Conservation (phyloP, 2,797 vertebrate species). For the Passerculus sandwichensis region DNA sequence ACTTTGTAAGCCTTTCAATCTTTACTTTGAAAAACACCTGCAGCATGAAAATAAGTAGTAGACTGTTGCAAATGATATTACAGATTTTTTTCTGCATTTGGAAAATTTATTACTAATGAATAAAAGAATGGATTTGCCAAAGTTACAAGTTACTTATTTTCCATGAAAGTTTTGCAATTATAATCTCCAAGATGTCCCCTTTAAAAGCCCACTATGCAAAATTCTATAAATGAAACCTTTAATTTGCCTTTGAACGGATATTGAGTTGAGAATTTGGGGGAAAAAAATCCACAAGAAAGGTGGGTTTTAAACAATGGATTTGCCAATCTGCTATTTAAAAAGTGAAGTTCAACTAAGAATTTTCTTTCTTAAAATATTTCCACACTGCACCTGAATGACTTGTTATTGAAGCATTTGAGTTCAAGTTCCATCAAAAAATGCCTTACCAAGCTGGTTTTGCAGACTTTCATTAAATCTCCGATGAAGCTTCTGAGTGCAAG, state of each 20-base stretch:
- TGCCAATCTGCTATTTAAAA: not conserved
- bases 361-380: not conserved
- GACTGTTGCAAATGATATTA: not conserved
- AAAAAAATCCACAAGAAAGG: not conserved
- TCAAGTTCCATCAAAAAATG: not conserved
- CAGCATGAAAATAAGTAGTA: not conserved
- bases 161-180: not conserved
- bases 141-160: not conserved
- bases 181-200: not conserved
- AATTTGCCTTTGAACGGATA: not conserved
- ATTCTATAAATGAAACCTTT: not conserved
- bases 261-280: not conserved
- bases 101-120: not conserved
- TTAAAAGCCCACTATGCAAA: not conserved
- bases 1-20: not conserved
- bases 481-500: not conserved
- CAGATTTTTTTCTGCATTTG: not conserved
- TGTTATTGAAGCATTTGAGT: not conserved
- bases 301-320: not conserved
- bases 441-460: constrained; percentile 13
- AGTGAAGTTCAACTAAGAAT: not conserved
- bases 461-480: not conserved
- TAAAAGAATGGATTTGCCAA: not conserved
- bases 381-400: not conserved
- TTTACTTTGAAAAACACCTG: not conserved